Evolutionary conservation across 2,113 vertebrate genomes (phyloP).

Genomic region (Mustela lutreola): DNA sequence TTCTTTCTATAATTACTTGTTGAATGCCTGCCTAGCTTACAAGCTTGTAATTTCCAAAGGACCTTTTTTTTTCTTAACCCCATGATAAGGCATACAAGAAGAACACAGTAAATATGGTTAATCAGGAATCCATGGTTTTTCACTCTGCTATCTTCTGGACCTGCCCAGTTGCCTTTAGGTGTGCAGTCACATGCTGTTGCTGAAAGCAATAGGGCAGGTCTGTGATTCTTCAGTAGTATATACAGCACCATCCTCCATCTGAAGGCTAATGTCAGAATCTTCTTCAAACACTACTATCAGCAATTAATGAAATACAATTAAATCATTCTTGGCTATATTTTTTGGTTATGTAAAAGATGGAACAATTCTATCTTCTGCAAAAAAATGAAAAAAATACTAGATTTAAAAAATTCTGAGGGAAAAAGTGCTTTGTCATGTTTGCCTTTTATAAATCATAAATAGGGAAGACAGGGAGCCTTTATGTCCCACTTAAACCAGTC

Average conservation of each 20-base stretch:
- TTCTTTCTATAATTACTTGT: background rate
- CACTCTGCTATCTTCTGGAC: accelerated
- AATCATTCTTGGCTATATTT: background rate
- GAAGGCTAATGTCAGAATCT: background rate
- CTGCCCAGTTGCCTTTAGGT: accelerated
- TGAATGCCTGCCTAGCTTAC: background rate
- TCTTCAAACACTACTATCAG: background rate
- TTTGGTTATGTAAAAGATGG: background rate
- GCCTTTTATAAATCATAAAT: background rate
- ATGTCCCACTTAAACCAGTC: background rate
- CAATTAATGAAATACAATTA: background rate
- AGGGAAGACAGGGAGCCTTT: background rate
- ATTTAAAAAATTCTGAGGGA: background rate
- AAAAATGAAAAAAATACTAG: background rate
- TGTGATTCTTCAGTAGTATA: background rate
- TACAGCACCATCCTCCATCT: accelerated
- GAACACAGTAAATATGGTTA: background rate
- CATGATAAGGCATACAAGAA: background rate
- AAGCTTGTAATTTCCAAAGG: background rate
- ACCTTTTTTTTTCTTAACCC: background rate
- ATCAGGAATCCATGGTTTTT: background rate
- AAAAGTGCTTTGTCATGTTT: background rate
- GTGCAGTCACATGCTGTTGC: background rate
- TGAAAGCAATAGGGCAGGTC: background rate
- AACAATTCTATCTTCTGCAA: background rate